phyloP scores from a whole-genome alignment of 2,888 invertebrate species.

The Trimorus sp. region DNA sequence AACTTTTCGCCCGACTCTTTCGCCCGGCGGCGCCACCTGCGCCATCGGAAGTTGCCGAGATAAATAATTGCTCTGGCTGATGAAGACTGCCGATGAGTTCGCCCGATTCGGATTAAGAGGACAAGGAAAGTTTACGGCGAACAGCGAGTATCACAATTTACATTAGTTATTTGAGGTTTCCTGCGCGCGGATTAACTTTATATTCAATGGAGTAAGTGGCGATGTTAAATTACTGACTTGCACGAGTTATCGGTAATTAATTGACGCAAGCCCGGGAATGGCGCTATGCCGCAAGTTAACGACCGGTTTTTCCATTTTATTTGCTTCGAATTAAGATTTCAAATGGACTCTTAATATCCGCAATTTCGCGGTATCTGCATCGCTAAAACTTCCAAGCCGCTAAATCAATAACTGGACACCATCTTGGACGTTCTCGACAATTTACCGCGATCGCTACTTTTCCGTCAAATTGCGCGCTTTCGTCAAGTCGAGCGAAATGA shows the following conservation, averaged over 20 bases:
- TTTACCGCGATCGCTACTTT: slow-evolving; percentile 41
- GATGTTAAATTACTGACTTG: slow-evolving; percentile 48
- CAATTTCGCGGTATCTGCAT: slow-evolving; percentile 52
- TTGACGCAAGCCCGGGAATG: slow-evolving; percentile 29
- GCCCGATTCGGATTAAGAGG: slow-evolving; percentile 57
- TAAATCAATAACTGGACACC: slow-evolving; percentile 54
- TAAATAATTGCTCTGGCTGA: slow-evolving; percentile 51
- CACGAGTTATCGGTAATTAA: slow-evolving; percentile 55
- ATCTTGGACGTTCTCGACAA: slow-evolving; percentile 34
- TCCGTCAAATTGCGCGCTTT: slow-evolving; percentile 41
- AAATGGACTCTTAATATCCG: slow-evolving; percentile 48
- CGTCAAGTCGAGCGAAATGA: slow-evolving; percentile 40
- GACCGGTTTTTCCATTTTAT: slow-evolving; percentile 40
- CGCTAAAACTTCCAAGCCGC: slow-evolving; percentile 42
- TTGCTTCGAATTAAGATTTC: slow-evolving; percentile 50
- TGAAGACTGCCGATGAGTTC: slow-evolving; percentile 55
- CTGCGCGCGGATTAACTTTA: slow-evolving; percentile 42
- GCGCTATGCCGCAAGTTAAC: slow-evolving; percentile 25
- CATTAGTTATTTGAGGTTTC: slow-evolving; percentile 52
- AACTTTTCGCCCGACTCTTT: too few relatives aligned
- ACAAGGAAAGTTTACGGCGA: slow-evolving; percentile 54
- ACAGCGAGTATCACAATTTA: slow-evolving; percentile 53
- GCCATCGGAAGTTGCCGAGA: slow-evolving; percentile 1
- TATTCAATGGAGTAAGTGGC: slow-evolving; percentile 48
- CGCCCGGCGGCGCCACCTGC: too few relatives aligned